Evolutionary conservation across 2,797 vertebrate genomes (phyloP).

Genomic region (Enteromius paludinosus): DNA sequence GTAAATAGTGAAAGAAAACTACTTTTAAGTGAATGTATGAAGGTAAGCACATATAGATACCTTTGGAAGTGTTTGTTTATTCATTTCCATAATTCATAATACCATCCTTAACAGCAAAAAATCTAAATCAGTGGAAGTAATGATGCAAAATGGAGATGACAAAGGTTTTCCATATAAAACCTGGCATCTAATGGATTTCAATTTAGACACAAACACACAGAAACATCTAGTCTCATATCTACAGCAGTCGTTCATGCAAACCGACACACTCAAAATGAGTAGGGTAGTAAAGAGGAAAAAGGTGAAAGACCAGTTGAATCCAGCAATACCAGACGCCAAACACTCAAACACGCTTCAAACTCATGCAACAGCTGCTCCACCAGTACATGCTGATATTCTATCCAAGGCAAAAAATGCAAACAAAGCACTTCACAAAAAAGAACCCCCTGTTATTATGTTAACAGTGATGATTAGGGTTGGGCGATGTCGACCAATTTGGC

Average conservation of each 20-base stretch:
- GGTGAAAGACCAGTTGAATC: constrained; percentile 32
- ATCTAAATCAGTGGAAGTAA: not conserved
- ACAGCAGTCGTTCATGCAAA: constrained; percentile 62
- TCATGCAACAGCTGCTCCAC: constrained; percentile 64
- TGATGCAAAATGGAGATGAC: constrained; percentile 1
- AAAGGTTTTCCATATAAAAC: constrained; percentile 5
- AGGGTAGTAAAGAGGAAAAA: constrained; percentile 47
- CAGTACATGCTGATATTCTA: constrained; percentile 61
- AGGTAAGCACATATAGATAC: not conserved
- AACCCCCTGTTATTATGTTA: constrained; percentile 25
- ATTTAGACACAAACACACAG: not conserved
- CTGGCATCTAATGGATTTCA: not conserved
- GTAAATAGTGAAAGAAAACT: not conserved
- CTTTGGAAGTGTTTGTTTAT: not conserved
- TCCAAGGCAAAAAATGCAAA: constrained; percentile 14
- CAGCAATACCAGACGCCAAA: constrained; percentile 31
- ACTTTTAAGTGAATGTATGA: not conserved
- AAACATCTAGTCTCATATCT: constrained; percentile 10
- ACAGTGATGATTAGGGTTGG: no score
- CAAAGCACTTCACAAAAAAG: not conserved
- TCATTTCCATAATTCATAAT: not conserved
- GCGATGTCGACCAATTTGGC: no score
- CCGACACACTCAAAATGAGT: constrained; percentile 50
- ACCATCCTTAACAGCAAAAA: not conserved
- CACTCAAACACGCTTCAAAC: constrained; percentile 44